These are phyloP conservation scores for Drosophila niveifrons DNA, from an alignment of 2,888 invertebrate genomes.

Conservation along the genomic window DNA sequence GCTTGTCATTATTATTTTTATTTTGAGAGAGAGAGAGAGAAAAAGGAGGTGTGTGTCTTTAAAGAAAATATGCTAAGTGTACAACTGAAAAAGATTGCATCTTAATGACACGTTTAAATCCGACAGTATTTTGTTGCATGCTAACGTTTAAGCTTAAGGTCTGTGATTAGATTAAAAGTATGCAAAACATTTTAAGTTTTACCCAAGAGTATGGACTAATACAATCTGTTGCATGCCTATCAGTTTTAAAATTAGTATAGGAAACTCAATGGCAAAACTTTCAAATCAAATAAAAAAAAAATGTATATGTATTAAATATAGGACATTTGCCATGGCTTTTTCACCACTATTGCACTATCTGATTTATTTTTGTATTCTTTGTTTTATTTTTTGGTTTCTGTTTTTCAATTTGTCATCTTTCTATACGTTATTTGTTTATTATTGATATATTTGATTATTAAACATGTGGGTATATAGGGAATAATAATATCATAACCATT, in stretches of 20 bases:
- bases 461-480: conserved; percentile 2
- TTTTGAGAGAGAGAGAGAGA: conserved; percentile 2
- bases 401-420: conserved; percentile 7
- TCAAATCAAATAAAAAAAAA: conserved; percentile 32
- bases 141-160: conserved; percentile 40
- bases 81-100: conserved; percentile 34
- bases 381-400: not conserved
- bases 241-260: conserved; percentile 42
- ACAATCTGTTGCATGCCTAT: conserved; percentile 60
- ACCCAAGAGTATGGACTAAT: conserved; percentile 40
- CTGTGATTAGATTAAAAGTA: conserved; percentile 26
- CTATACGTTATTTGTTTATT: conserved; percentile 2
- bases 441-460: conserved; percentile 6
- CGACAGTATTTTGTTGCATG: conserved; percentile 44
- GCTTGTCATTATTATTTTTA: conserved; percentile 6
- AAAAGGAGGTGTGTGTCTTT: conserved; percentile 24
- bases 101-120: conserved; percentile 36
- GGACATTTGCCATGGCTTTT: conserved; percentile 70
- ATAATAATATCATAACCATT: conserved; percentile 5
- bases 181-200: conserved; percentile 23
- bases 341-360: conserved; percentile 9
- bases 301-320: conserved; percentile 75
- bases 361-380: conserved; percentile 4
- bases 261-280: conserved; percentile 47
- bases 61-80: conserved; percentile 23